Percentiles rank a stretch among this genome's conserved stretches.
These are phyloP conservation scores for Neopelma chrysocephalum DNA, from an alignment of 2,797 vertebrate species.

Conservation along the genomic window DNA sequence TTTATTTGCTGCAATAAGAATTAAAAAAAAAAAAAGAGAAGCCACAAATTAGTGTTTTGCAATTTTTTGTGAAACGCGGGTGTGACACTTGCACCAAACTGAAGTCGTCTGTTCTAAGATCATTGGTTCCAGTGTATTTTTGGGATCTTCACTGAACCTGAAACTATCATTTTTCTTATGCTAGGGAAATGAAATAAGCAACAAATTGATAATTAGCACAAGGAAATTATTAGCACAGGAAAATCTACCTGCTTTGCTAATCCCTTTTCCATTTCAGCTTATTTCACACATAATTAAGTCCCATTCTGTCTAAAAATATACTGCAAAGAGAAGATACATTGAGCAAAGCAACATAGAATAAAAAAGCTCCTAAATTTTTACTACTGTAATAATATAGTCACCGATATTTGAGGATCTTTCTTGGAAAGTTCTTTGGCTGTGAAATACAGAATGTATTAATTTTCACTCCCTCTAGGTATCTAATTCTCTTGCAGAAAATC, in stretches of 20 bases:
- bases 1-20: conserved; percentile 30
- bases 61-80: neutral
- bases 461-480: neutral
- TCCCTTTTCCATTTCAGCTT: neutral
- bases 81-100: neutral
- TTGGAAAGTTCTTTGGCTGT: neutral
- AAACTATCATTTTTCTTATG: neutral
- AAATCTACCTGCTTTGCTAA: neutral
- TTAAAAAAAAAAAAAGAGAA: neutral
- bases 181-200: neutral
- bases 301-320: neutral
- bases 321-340: neutral
- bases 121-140: neutral
- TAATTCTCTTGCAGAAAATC: neutral
- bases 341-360: neutral
- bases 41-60: neutral
- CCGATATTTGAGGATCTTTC: neutral
- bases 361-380: neutral
- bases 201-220: neutral
- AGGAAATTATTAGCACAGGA: neutral
- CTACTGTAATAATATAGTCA: neutral
- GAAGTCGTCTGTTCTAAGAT: neutral
- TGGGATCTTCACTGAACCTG: neutral
- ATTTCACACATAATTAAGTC: neutral
- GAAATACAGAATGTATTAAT: neutral